These are phyloP conservation scores for Halocynthia aurantium DNA, from an alignment of 23 tunicate genomes.

Conservation along the genomic window DNA sequence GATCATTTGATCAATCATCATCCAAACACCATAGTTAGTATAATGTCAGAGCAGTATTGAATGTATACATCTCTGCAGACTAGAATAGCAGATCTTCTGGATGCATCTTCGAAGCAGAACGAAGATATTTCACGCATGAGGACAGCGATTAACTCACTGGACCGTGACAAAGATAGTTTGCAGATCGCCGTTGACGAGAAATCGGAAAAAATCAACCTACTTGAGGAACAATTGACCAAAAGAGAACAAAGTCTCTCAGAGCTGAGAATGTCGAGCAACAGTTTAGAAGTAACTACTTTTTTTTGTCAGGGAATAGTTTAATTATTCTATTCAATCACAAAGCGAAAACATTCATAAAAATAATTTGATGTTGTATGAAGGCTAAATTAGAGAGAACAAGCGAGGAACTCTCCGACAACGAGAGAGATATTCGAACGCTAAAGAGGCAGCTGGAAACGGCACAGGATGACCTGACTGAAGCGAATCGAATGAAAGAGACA, in stretches of 20 bases:
- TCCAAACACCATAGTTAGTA: too few species aligned
- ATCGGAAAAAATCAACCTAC: conserved; percentile 40
- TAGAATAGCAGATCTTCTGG: conserved; percentile 44
- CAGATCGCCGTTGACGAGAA: conserved; percentile 82
- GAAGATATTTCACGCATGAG: conserved; percentile 68
- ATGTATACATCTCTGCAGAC: not conserved
- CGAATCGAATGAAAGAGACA: conserved; percentile 49
- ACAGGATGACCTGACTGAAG: conserved; percentile 53
- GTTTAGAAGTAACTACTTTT: conserved; percentile 33
- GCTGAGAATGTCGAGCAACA: conserved; percentile 30
- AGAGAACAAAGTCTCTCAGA: conserved; percentile 61
- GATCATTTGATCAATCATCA: too few species aligned
- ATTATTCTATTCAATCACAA: too few species aligned
- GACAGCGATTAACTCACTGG: conserved; percentile 78
- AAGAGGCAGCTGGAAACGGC: conserved; percentile 71
- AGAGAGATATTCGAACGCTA: conserved; percentile 75
- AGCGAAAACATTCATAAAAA: too few species aligned
- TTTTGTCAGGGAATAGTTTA: too few species aligned
- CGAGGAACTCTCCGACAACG: conserved; percentile 72
- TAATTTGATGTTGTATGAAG: not conserved
- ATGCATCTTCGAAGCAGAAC: conserved; percentile 49
- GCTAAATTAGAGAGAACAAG: conserved; percentile 74
- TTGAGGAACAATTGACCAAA: conserved; percentile 62
- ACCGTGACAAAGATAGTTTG: conserved; percentile 81
- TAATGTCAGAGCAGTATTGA: too few species aligned